A percentile compares a stretch with the other conserved stretches of the same genome.
Conservation (phyloP, 2,797 vertebrate genomes). For the Trachurus trachurus region DNA sequence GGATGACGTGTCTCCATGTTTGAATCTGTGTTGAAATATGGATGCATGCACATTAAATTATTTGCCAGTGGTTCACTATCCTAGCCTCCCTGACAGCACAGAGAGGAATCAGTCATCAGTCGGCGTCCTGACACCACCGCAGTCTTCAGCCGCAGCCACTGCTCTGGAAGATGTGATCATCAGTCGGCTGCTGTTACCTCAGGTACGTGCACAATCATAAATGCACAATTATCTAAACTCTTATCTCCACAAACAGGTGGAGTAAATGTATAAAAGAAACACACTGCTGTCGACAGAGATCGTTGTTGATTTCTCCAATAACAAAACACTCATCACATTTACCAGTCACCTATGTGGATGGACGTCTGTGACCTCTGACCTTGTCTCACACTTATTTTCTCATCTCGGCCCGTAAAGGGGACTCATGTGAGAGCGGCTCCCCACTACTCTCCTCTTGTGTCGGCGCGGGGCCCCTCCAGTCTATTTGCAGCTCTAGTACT, state of each 20-base stretch:
- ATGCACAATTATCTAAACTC: too few relatives aligned
- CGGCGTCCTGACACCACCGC: constrained; percentile 19
- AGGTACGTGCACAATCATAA: constrained; percentile 5
- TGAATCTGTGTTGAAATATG: constrained; percentile 13
- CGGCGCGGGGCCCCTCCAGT: not conserved
- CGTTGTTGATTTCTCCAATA: too few relatives aligned
- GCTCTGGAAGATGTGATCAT: constrained; percentile 17
- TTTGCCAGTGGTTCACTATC: not conserved
- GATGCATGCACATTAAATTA: constrained; percentile 18
- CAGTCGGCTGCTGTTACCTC: constrained; percentile 21
- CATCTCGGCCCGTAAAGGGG: too few relatives aligned
- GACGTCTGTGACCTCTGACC: too few relatives aligned
- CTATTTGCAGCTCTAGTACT: constrained; percentile 13
- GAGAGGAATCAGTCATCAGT: constrained; percentile 31
- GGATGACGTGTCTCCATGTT: not conserved
- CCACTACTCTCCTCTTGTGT: not conserved
- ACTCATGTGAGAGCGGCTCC: too few relatives aligned
- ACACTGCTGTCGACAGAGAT: too few relatives aligned
- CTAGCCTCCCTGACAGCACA: not conserved
- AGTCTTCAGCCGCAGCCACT: not conserved
- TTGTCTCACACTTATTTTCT: too few relatives aligned
- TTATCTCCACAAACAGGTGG: too few relatives aligned
- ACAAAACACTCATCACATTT: too few relatives aligned
- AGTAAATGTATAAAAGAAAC: too few relatives aligned
- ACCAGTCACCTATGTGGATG: too few relatives aligned